Evolutionary conservation across 2,888 invertebrate genomes (phyloP).

Genomic region (Ochropleura leucogaster): DNA sequence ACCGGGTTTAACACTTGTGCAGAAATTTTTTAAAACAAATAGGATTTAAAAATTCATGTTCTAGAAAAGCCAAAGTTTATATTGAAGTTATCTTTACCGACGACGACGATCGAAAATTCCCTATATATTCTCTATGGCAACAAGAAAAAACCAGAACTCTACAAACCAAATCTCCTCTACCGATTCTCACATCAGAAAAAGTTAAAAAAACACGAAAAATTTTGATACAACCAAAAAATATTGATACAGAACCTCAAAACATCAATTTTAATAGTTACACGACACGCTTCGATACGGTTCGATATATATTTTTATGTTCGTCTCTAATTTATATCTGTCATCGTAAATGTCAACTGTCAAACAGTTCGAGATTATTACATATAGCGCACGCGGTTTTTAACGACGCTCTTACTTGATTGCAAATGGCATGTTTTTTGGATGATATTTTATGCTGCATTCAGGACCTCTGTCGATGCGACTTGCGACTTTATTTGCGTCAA

Average conservation of each 20-base stretch:
- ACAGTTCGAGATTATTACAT: constrained; percentile 82
- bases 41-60: neutral
- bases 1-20: neutral
- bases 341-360: constrained; percentile 87
- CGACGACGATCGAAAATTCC: neutral
- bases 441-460: constrained; percentile 22
- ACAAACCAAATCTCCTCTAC: neutral
- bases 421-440: constrained; percentile 50
- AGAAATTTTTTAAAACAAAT: neutral
- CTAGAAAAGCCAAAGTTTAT: neutral
- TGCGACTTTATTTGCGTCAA: neutral
- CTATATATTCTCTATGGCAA: neutral
- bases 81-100: neutral
- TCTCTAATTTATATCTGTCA: constrained; percentile 87
- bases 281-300: constrained; percentile 85
- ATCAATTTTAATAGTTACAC: constrained; percentile 80
- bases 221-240: neutral
- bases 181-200: neutral
- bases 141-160: neutral
- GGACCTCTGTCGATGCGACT: neutral
- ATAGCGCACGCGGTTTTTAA: constrained; percentile 84
- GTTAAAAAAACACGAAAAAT: neutral
- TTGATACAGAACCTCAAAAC: constrained; percentile 42
- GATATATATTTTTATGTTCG: constrained; percentile 85
- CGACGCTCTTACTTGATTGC: constrained; percentile 84